Evolutionary conservation across 2,888 invertebrate genomes (phyloP).

Genomic region (Theodoxus fluviatilis): DNA sequence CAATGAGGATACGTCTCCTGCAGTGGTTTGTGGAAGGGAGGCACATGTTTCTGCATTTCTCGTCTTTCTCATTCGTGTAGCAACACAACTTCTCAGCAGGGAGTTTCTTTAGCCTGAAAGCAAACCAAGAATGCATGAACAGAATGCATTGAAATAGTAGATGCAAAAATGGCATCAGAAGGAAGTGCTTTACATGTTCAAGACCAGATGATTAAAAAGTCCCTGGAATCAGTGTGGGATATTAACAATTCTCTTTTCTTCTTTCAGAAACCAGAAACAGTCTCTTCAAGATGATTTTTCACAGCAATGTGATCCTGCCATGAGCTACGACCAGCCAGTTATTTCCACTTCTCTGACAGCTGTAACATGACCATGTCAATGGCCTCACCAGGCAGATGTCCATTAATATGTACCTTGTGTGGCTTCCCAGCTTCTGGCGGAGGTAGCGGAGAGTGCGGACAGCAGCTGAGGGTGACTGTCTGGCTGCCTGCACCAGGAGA

Average conservation of each 20-base stretch:
- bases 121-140: conserved; percentile 13
- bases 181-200: no score
- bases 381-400: no score
- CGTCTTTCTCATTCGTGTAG: conserved; percentile 51
- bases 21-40: conserved; percentile 84
- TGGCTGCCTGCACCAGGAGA: conserved; percentile 61
- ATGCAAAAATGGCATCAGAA: not conserved
- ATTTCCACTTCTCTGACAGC: no score
- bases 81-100: conserved; percentile 45
- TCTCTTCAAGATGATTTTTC: no score
- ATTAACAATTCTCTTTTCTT: no score
- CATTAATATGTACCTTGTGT: no score
- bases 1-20: conserved; percentile 71
- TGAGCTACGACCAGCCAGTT: no score
- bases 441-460: conserved; percentile 47
- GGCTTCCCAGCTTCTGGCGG: conserved; percentile 31
- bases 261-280: no score
- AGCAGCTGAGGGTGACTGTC: conserved; percentile 44
- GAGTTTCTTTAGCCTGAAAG: conserved; percentile 43
- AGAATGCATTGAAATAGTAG: conserved; percentile 1
- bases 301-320: no score
- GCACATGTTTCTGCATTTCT: conserved; percentile 67
- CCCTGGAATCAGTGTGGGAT: no score
- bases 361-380: no score
- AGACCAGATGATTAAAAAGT: no score